These are phyloP conservation scores for Mnemiopsis leidyi DNA, from an alignment of 37 sponge, comb jelly and placozoan species.

Conservation along the genomic window DNA sequence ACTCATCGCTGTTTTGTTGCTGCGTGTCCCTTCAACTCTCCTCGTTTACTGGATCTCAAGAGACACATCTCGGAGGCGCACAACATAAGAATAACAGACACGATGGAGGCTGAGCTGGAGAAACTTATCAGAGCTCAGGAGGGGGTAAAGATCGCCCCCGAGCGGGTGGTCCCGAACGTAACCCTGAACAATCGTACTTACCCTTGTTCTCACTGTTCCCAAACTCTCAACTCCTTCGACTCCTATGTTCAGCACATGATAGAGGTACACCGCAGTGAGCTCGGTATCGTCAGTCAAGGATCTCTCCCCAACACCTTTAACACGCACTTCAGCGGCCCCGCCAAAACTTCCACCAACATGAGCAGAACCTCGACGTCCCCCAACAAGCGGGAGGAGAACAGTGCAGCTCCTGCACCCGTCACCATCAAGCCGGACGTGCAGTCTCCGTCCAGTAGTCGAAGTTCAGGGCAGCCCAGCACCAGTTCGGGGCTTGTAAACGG, in stretches of 20 bases:
- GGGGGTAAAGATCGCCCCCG: neutral
- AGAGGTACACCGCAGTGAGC: constrained; percentile 21
- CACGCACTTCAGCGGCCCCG: neutral
- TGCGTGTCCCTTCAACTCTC: neutral
- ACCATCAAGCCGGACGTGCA: neutral
- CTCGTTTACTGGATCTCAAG: neutral
- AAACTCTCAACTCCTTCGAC: neutral
- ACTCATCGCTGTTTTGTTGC: neutral
- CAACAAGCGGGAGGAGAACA: no score
- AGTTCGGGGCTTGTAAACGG: neutral
- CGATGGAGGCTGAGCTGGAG: neutral
- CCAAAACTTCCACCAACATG: neutral
- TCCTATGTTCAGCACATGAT: constrained; percentile 33
- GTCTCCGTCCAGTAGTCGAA: neutral
- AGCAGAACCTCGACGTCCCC: neutral
- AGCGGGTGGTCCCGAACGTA: neutral
- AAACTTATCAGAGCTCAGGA: neutral
- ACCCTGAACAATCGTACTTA: neutral
- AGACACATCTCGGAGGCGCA: neutral
- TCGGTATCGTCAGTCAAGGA: constrained; percentile 29
- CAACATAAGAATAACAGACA: neutral
- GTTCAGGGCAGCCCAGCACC: neutral
- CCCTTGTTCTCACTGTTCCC: neutral
- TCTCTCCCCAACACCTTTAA: constrained; percentile 37
- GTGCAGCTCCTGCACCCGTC: neutral